phyloP scores from a whole-genome alignment of 2,888 invertebrate species.

The Kryphioiulus occultus region DNA sequence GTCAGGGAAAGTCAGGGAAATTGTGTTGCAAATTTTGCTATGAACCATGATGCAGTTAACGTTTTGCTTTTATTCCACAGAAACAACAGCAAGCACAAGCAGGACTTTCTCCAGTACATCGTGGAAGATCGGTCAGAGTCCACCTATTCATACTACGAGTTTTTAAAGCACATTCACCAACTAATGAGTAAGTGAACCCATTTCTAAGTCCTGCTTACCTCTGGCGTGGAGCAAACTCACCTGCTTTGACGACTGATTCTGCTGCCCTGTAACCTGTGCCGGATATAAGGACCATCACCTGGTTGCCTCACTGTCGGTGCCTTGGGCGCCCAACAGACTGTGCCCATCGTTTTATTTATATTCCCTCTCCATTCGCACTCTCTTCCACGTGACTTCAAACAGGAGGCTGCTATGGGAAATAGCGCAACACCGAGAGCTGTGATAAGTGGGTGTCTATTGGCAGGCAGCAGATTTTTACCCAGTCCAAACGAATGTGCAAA shows the following conservation, averaged over 20 bases:
- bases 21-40: too few species aligned
- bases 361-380: not conserved
- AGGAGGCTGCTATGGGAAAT: not conserved
- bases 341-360: conserved; percentile 35
- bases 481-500: not conserved
- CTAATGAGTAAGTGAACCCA: conserved; percentile 52
- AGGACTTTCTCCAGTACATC: conserved; percentile 84
- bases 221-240: not conserved
- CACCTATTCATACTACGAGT: conserved; percentile 96
- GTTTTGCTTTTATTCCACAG: conserved; percentile 64
- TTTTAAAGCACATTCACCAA: conserved; percentile 88
- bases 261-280: not conserved
- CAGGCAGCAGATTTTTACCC: not conserved
- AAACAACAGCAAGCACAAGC: conserved; percentile 87
- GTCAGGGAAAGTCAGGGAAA: too few species aligned
- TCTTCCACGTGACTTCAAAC: not conserved
- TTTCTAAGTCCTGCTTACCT: not conserved
- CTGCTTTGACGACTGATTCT: not conserved
- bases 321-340: conserved; percentile 32
- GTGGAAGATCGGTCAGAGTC: conserved; percentile 95
- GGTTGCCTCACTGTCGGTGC: conserved; percentile 45
- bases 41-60: not conserved
- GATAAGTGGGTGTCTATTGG: not conserved
- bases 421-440: not conserved
- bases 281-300: conserved; percentile 29